These are phyloP conservation scores for Acanthosoma haemorrhoidale DNA, from an alignment of 2,888 invertebrate species.

Conservation along the genomic window DNA sequence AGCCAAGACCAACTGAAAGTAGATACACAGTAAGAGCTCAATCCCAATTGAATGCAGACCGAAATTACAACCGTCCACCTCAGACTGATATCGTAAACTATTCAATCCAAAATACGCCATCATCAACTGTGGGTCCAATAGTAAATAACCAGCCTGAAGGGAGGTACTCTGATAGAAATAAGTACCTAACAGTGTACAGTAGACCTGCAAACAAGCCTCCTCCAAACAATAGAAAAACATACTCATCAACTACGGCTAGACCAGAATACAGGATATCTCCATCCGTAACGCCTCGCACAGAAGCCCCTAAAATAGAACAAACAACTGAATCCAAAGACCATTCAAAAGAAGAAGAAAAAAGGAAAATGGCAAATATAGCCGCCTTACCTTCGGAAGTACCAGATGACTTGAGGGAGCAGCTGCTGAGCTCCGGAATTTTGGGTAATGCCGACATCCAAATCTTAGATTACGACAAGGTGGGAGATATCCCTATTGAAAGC, in stretches of 20 bases:
- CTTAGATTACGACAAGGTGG: constrained; percentile 81
- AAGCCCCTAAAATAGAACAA: constrained; percentile 27
- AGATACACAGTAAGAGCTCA: neutral
- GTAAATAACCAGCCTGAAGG: neutral
- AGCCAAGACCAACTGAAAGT: neutral
- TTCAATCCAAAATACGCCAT: neutral
- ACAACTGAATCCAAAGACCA: constrained; percentile 41
- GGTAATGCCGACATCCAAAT: constrained; percentile 84
- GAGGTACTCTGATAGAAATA: neutral
- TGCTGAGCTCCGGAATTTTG: constrained; percentile 77
- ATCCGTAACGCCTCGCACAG: neutral
- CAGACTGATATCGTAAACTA: neutral
- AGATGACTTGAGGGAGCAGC: constrained; percentile 74
- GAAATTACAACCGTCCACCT: neutral
- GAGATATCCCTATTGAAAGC: constrained; percentile 75
- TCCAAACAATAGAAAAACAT: constrained; percentile 9
- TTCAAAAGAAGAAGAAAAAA: constrained; percentile 48
- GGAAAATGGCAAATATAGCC: constrained; percentile 51
- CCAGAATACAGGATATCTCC: constrained; percentile 22
- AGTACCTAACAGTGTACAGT: constrained; percentile 16
- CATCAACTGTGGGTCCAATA: neutral
- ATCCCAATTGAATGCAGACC: neutral
- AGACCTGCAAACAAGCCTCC: constrained; percentile 7
- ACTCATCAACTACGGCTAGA: neutral
- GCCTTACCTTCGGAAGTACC: constrained; percentile 76